A percentile compares a stretch with the other conserved stretches of the same genome.
Conservation (phyloP, 2,113 vertebrate genomes). For the Sinocyclocheilus anophthalmus region DNA sequence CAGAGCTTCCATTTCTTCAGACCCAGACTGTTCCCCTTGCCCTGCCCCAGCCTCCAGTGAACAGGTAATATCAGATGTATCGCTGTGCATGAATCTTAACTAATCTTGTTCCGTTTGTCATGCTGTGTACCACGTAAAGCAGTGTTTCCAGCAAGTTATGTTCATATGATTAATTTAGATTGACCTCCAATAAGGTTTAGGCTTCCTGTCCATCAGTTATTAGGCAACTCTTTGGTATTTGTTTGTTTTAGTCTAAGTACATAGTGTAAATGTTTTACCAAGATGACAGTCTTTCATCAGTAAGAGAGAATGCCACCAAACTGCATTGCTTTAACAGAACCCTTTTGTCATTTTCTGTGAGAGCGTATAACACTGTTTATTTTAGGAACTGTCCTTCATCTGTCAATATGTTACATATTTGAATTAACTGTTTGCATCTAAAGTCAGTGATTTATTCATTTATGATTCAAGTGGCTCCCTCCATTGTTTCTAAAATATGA, state of each 20-base stretch:
- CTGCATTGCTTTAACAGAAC: slow-evolving; percentile 53
- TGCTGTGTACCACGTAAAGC: neutral
- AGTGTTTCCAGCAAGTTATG: neutral
- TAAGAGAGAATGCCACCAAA: slow-evolving; percentile 63
- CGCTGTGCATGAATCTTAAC: neutral
- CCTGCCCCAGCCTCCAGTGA: slow-evolving; percentile 51
- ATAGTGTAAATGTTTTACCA: slow-evolving; percentile 52
- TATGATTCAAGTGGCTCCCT: neutral
- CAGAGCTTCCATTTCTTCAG: slow-evolving; percentile 58
- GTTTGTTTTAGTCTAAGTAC: slow-evolving; percentile 42
- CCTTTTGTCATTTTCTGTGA: slow-evolving; percentile 46
- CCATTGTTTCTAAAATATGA: neutral
- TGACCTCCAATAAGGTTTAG: neutral
- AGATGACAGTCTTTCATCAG: slow-evolving; percentile 57
- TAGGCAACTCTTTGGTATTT: slow-evolving; percentile 40
- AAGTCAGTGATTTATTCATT: neutral
- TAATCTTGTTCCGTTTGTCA: neutral
- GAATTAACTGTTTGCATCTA: neutral
- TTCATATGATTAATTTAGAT: neutral
- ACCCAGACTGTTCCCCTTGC: slow-evolving; percentile 66
- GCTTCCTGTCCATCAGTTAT: neutral
- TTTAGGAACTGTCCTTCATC: neutral
- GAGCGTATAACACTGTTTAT: neutral
- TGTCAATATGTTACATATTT: neutral
- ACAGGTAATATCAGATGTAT: slow-evolving; percentile 64